A percentile compares a stretch with the other conserved stretches of the same genome.
Conservation (phyloP, 2,113 vertebrate genomes). For the Eulemur macaco region DNA sequence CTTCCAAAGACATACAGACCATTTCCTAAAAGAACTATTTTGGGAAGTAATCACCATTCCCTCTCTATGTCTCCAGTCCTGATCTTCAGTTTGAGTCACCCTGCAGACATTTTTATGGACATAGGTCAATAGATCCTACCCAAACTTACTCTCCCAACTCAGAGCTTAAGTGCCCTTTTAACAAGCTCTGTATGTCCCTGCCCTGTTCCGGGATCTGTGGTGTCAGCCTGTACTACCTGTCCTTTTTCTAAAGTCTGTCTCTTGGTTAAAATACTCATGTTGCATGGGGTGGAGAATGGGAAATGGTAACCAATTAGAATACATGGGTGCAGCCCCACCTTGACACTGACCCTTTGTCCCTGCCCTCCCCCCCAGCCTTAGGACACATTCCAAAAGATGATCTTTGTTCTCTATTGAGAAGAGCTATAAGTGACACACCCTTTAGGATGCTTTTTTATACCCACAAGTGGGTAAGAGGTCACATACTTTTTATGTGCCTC, state of each 20-base stretch:
- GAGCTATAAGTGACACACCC: constrained; percentile 31
- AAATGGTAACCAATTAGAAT: neutral
- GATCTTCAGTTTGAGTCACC: neutral
- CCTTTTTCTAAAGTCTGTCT: neutral
- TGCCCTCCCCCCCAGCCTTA: neutral
- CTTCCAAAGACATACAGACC: neutral
- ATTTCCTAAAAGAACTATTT: neutral
- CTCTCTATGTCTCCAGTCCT: neutral
- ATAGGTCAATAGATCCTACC: neutral
- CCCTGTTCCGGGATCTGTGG: neutral
- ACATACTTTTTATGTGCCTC: constrained; percentile 36
- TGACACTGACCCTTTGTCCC: constrained; percentile 24
- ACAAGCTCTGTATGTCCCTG: neutral
- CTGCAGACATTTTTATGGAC: neutral
- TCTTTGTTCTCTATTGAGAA: constrained; percentile 67
- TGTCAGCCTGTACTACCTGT: neutral
- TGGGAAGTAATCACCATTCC: neutral
- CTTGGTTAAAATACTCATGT: neutral
- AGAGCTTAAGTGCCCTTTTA: neutral
- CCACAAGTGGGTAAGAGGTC: constrained; percentile 36
- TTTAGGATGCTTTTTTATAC: constrained; percentile 44
- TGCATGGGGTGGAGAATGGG: neutral
- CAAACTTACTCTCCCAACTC: neutral
- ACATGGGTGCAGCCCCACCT: neutral
- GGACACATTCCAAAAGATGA: constrained; percentile 58